These are phyloP conservation scores for Brachypalpus laphriformis DNA, from an alignment of 2,888 invertebrate species.

Conservation along the genomic window DNA sequence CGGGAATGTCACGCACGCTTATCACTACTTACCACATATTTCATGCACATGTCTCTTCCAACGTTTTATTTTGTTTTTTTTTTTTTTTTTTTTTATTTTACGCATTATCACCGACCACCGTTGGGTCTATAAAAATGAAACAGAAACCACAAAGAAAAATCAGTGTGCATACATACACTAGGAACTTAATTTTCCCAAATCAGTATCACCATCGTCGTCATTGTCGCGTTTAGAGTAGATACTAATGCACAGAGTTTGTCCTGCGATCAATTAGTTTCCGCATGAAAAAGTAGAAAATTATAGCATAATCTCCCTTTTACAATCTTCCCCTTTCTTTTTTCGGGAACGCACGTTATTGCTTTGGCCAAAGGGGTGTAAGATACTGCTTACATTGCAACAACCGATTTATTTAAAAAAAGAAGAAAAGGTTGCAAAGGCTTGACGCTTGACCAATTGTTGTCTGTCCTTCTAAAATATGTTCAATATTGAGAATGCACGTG, in stretches of 20 bases:
- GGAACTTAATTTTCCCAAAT: not conserved
- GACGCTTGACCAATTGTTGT: constrained; percentile 49
- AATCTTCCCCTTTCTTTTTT: constrained; percentile 9
- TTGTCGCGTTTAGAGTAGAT: not conserved
- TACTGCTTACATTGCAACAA: not conserved
- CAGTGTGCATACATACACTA: not conserved
- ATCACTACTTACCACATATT: constrained; percentile 9
- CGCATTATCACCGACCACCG: constrained; percentile 40
- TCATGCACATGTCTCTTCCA: not conserved
- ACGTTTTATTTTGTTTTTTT: not conserved
- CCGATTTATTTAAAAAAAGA: not conserved
- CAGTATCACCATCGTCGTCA: not conserved
- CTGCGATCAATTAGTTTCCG: constrained; percentile 48
- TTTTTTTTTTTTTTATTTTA: not conserved
- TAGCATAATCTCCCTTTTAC: constrained; percentile 35
- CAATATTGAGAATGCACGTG: constrained; percentile 33
- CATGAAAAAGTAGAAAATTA: constrained; percentile 55
- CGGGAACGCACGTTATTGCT: not conserved
- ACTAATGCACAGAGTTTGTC: constrained; percentile 15
- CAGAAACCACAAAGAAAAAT: constrained; percentile 10
- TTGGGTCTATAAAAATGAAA: constrained; percentile 22
- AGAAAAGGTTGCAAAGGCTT: not conserved
- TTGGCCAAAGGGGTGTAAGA: constrained; percentile 5
- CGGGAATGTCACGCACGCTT: constrained; percentile 21
- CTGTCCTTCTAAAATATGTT: constrained; percentile 23